Conservation (phyloP, 1,140 invertebrate genomes). For the Leguminivora glycinivorella region DNA sequence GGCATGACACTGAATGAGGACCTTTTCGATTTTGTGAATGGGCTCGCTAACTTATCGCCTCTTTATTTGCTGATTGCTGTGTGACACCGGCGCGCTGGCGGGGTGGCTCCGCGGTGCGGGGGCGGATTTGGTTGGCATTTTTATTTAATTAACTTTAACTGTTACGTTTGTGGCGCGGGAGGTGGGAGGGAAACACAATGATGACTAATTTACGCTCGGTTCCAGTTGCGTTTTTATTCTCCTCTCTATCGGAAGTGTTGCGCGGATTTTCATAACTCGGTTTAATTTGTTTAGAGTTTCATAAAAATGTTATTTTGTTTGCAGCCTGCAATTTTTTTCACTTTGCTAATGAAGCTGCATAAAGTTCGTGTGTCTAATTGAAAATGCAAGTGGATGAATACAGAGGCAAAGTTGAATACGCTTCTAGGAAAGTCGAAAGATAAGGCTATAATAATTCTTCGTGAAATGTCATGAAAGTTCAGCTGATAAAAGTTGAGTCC, state of each 20-base stretch:
- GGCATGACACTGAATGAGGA: conserved; percentile 75
- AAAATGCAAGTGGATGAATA: conserved; percentile 62
- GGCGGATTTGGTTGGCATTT: conserved; percentile 62
- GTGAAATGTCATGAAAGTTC: conserved; percentile 73
- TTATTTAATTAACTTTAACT: conserved; percentile 75
- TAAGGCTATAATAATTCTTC: conserved; percentile 75
- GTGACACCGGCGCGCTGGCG: conserved; percentile 57
- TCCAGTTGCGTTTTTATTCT: conserved; percentile 47
- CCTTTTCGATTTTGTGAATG: conserved; percentile 71
- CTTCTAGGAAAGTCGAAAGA: conserved; percentile 56
- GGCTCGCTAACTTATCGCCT: conserved; percentile 71
- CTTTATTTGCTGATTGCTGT: conserved; percentile 75
- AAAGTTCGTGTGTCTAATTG: conserved; percentile 50
- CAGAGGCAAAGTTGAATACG: conserved; percentile 56
- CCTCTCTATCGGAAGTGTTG: conserved; percentile 40
- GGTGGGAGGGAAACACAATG: conserved; percentile 55
- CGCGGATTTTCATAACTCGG: conserved; percentile 37
- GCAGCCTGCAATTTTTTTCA: conserved; percentile 13
- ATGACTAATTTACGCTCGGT: conserved; percentile 65
- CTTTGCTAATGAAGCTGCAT: conserved; percentile 26
- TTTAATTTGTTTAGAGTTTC: conserved; percentile 38
- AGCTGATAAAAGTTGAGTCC: conserved; percentile 75
- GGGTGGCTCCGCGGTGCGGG: conserved; percentile 36
- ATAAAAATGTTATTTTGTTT: conserved; percentile 33
- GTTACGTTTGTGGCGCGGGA: conserved; percentile 48